Evolutionary conservation across 2,888 invertebrate genomes (phyloP).

Genomic region (Eristalis intricaria): DNA sequence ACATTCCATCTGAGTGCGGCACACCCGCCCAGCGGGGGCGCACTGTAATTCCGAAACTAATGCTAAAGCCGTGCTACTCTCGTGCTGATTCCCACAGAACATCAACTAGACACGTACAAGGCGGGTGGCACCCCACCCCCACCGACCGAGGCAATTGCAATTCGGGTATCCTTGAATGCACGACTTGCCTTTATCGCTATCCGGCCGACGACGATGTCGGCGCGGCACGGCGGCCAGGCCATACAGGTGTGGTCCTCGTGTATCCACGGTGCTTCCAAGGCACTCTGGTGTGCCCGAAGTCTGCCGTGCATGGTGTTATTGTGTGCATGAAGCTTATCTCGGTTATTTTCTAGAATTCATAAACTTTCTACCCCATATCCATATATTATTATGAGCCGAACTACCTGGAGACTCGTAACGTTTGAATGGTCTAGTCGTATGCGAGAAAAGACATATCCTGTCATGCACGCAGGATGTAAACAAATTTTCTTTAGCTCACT

Average conservation of each 20-base stretch:
- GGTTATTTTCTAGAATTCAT: slow-evolving; percentile 65
- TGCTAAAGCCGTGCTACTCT: slow-evolving; percentile 36
- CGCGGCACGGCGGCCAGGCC: too few species aligned
- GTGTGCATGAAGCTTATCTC: slow-evolving; percentile 67
- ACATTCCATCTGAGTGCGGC: background rate
- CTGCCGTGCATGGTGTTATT: slow-evolving; percentile 49
- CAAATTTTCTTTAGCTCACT: slow-evolving; percentile 47
- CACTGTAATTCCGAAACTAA: slow-evolving; percentile 48
- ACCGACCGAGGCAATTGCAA: slow-evolving; percentile 48
- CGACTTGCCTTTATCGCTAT: slow-evolving; percentile 56
- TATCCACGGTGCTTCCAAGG: background rate
- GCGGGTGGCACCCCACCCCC: background rate
- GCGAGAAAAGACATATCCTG: slow-evolving; percentile 25
- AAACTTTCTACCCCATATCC: slow-evolving; percentile 66
- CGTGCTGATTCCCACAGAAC: slow-evolving; percentile 37
- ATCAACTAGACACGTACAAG: slow-evolving; percentile 35
- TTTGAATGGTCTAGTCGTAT: slow-evolving; percentile 32
- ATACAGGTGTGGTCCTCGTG: background rate
- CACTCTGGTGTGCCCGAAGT: slow-evolving; percentile 11
- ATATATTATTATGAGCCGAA: slow-evolving; percentile 46
- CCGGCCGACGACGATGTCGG: slow-evolving; percentile 12
- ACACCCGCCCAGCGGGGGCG: background rate
- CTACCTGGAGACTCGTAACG: slow-evolving; percentile 12
- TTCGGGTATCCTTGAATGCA: slow-evolving; percentile 61
- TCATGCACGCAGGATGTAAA: slow-evolving; percentile 64